These are phyloP conservation scores for Holocentrus rufus DNA, from an alignment of 2,797 vertebrate genomes.

Conservation along the genomic window DNA sequence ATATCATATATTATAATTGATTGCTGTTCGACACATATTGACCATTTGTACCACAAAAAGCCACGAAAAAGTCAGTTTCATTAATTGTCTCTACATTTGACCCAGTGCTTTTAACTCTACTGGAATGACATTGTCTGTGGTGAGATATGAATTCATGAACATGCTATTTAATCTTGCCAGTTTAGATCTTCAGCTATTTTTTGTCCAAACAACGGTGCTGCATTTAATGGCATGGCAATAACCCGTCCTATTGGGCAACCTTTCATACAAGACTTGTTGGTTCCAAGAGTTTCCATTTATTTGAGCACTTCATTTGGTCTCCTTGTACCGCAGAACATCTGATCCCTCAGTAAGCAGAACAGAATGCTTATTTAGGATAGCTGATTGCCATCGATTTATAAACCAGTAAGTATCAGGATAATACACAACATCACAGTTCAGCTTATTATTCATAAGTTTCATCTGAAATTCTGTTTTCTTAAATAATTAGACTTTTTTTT, in stretches of 20 bases:
- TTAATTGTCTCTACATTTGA: constrained; percentile 2
- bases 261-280: constrained; percentile 16
- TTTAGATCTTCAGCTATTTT: constrained; percentile 15
- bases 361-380: neutral
- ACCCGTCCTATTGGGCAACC: neutral
- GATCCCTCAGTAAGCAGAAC: constrained; percentile 13
- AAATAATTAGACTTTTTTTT: constrained; percentile 26
- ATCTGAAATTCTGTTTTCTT: constrained; percentile 25
- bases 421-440: constrained; percentile 32
- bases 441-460: constrained; percentile 15
- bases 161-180: constrained; percentile 16
- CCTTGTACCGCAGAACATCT: neutral
- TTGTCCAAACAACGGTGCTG: neutral
- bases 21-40: neutral
- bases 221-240: neutral
- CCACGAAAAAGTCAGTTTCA: constrained; percentile 23
- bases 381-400: constrained; percentile 4
- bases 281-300: neutral
- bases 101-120: neutral
- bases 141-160: neutral
- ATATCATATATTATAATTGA: constrained; percentile 48
- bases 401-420: constrained; percentile 15
- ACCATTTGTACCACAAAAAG: constrained; percentile 28
- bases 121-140: constrained; percentile 40
- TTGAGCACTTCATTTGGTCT: constrained; percentile 4